phyloP scores from a whole-genome alignment of 2,113 vertebrate genomes.

The Tylochromis polylepis region DNA sequence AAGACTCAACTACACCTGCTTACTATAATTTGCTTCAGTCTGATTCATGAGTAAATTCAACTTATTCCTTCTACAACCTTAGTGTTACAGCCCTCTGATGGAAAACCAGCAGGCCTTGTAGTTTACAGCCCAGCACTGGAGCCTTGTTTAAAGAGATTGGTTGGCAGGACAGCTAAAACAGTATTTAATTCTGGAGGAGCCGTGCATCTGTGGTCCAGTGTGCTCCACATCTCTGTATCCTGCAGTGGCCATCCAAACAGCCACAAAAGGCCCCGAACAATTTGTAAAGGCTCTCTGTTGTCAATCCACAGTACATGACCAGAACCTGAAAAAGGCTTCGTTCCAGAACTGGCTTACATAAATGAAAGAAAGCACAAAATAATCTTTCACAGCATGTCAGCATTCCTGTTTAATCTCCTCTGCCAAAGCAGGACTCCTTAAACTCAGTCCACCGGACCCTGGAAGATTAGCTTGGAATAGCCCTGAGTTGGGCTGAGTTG shows the following conservation, averaged over 20 bases:
- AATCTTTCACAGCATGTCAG: slow-evolving; percentile 64
- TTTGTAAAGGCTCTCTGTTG: slow-evolving; percentile 32
- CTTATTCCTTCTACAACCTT: background rate
- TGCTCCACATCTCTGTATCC: slow-evolving; percentile 24
- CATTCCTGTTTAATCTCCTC: background rate
- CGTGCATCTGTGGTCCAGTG: slow-evolving; percentile 25
- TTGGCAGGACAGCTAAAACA: slow-evolving; percentile 28
- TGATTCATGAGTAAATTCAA: background rate
- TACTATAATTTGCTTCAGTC: background rate
- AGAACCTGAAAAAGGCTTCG: slow-evolving; percentile 22
- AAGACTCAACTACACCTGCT: slow-evolving; percentile 13
- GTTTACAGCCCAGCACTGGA: background rate
- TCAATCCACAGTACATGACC: slow-evolving; percentile 46
- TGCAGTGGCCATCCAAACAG: slow-evolving; percentile 13
- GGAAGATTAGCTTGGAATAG: slow-evolving; percentile 94
- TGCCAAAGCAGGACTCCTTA: background rate
- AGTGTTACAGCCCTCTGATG: slow-evolving; percentile 16
- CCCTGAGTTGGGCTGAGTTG: slow-evolving; percentile 87
- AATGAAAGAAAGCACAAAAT: slow-evolving; percentile 51
- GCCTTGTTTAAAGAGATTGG: slow-evolving; percentile 17
- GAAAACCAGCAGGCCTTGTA: slow-evolving; percentile 26
- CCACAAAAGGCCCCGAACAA: slow-evolving; percentile 22
- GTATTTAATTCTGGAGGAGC: slow-evolving; percentile 32
- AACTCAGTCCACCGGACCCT: slow-evolving; percentile 92
- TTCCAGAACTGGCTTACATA: slow-evolving; percentile 26